Evolutionary conservation across 35 echinoderm and acorn worm species (phyloP), one percentile per base, ranked within the genome.

Genomic region (Antedon bifida): DNA sequence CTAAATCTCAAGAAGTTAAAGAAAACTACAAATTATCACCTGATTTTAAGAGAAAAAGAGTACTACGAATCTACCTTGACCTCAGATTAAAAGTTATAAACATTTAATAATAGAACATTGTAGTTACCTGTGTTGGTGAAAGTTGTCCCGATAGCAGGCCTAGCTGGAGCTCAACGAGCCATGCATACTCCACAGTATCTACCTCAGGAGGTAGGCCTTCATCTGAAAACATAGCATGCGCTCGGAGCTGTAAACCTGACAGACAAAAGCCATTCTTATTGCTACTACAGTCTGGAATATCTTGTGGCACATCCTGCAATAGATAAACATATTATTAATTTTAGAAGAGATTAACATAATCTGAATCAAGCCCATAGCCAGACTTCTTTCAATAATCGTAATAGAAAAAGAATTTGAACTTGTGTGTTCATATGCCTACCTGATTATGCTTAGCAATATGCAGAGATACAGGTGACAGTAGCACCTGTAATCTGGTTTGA

Each of bases 181-280:
- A 97, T 10, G 90, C 90, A 88, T 97, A 97, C 74, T 97, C 94
- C 77, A 97, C 35, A 30, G 88, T 88, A 28, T 77, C 81, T 14
- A 78, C 75, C 26, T 92, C 90, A 1, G 89, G 80, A 10, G 94
- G 90, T 26, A 97, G 64, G 19, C 94, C 94, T 28, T 82, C 89
- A 30, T 86, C 91, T 31, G 94, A 97, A 56, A 97, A 97, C 94
- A 97, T 97, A 8, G 94, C 90, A 80, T 97, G 94, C 77, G 81
- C 88, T 0, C 94, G 75, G 0, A 97, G 82, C 80, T 97, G 94
- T 13, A 97, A 74, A 23, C 94, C 94, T 29, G 94, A 97, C 36
- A 97, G 36, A 32, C 83, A 84, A 31, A 97, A 74, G 38, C 92
- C 87, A 38, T 90, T 89, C 30, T 89, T 78, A 46, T 90, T 83